Evolutionary conservation across 1,140 invertebrate genomes (phyloP).

Genomic region (Euwallacea fornicatus): DNA sequence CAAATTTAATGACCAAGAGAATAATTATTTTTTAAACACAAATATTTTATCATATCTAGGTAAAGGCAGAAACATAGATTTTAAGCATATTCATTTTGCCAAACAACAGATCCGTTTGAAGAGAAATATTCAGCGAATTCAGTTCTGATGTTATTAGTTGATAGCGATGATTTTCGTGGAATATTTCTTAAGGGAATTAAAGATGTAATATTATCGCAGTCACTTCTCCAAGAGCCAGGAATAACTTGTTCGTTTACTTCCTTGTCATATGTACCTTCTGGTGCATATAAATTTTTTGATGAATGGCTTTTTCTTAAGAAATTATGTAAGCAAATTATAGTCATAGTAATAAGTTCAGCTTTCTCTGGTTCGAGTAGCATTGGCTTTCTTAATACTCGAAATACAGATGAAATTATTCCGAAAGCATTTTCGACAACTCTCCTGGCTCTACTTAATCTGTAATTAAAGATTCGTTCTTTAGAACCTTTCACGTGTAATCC

Average conservation of each 20-base stretch:
- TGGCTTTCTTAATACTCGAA: slow-evolving; percentile 53
- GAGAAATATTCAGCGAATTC: slow-evolving; percentile 6
- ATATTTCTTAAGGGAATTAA: neutral
- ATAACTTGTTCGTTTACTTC: slow-evolving; percentile 18
- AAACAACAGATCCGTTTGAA: slow-evolving; percentile 6
- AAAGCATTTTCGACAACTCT: slow-evolving; percentile 58
- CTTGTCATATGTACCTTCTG: neutral
- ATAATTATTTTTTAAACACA: too few species aligned
- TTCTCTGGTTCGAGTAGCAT: slow-evolving; percentile 46
- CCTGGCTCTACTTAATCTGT: slow-evolving; percentile 48
- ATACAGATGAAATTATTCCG: slow-evolving; percentile 51
- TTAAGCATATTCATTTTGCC: slow-evolving; percentile 5
- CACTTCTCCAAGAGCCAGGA: slow-evolving; percentile 1
- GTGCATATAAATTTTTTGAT: neutral
- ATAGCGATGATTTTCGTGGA: slow-evolving; percentile 6
- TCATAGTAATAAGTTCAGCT: slow-evolving; percentile 42
- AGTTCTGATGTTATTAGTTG: slow-evolving; percentile 1
- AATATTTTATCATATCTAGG: too few species aligned
- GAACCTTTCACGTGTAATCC: slow-evolving; percentile 42
- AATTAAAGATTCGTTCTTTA: slow-evolving; percentile 51
- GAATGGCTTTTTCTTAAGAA: slow-evolving; percentile 39
- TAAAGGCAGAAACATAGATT: neutral
- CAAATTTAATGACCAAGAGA: too few species aligned
- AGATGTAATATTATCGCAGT: too few species aligned
- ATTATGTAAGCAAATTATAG: slow-evolving; percentile 48